Evolutionary conservation across 2,113 vertebrate species (phyloP), one percentile per base, ranked within the genome.

Genomic region (Verasper variegatus): DNA sequence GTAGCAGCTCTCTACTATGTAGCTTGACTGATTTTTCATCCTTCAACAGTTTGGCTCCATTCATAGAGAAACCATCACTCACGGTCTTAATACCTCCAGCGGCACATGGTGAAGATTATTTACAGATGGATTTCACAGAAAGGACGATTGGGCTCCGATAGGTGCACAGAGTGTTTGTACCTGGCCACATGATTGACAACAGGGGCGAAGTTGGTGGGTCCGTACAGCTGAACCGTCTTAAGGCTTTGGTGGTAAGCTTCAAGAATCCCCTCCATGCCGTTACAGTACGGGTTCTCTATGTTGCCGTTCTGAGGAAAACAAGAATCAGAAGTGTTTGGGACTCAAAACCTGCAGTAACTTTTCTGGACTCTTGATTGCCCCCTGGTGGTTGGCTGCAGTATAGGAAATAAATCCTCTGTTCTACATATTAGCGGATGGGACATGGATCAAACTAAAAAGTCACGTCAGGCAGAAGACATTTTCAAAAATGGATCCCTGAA

Each of bases 211-310:
- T 99, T 99, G 81, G 97, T 99, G 62, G 97, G 97, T 20, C 97
- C 97, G 0, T 98, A 99, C 42, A 99, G 96, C 94, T 99, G 97
- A 81, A 99, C 97, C 0, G 95, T 96, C 92, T 97, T 97, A 88
- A 99, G 96, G 93, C 97, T 98, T 91, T 94, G 93, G 90, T 99
- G 97, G 73, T 99, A 99, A 0, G 97, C 97, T 71, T 98, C 97
- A 3, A 99, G 92, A 78, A 99, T 97, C 4, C 97, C 97, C 40
- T 97, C 96, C 59, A 99, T 98, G 60, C 97, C 97, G 0, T 94
- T 93, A 85, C 97, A 99, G 0, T 96, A 97, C 0, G 97, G 97
- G 90, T 98, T 97, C 75, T 97, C 95, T 1, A 92, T 84, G 68
- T 97, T 96, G 20, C 96, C 97, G 0, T 99, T 99, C 97, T 99